Base-by-base conservation (phyloP, 2,888 invertebrate genomes). In the Melinaea marsaeus region DNA sequence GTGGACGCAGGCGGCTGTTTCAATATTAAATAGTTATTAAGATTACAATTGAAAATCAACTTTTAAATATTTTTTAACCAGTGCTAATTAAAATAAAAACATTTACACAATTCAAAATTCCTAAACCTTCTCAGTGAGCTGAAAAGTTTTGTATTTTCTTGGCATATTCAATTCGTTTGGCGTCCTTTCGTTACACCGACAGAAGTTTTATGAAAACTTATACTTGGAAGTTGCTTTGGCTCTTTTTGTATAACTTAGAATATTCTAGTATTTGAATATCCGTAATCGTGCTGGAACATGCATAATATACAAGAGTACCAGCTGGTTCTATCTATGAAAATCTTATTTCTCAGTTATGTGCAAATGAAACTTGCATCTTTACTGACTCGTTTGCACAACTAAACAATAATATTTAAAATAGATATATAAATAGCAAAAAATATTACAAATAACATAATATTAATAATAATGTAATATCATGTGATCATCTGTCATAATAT, bases 141-240 rank as follows among this genome's bases (percentile, higher is more conserved):
- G 9, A 32, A 11, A 51, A 51, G 51, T 51, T 32, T 51, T 7
- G 32, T n/a, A 63, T 59, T 82, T 83, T 81, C 79, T 82, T 81
- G 83, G 82, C 80, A 22, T 84, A 83, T 84, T 83, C 81, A 85
- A 84, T 86, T 85, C 85, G 84, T 88, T 86, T 85, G 82, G 78
- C 78, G 78, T 80, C 84, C 79, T 81, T 84, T 85, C 76, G 72
- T 77, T 69, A 75, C 73, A 72, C 74, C 79, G 75, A 81, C 75
- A 67, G 73, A 84, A 85, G 76, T 86, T 84, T 80, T 77, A 81
- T 80, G 78, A 78, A 82, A 86, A 84, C 83, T 86, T 83, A 78
- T 78, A 81, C 76, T 75, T 78, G 51, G 71, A 62, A 66, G 65
- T 66, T 74, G 75, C 72, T 74, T 80, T 78, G 71, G 74, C 70